Conservation (phyloP, 2,797 vertebrate genomes). For the Hemibagrus guttatus region DNA sequence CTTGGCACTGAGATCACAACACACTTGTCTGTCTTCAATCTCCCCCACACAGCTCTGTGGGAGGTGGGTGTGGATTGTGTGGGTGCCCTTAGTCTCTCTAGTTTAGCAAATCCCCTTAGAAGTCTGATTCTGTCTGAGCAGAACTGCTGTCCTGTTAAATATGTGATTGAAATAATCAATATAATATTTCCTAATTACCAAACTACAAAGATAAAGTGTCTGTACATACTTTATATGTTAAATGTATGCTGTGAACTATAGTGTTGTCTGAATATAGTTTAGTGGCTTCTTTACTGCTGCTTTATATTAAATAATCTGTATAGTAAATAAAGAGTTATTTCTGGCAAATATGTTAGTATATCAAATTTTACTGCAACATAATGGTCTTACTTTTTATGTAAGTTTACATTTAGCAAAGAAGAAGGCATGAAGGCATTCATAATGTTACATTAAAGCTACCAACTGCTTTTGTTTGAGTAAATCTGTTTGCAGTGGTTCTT, state of each 20-base stretch:
- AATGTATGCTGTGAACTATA: background rate
- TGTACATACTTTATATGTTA: background rate
- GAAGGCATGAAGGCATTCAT: background rate
- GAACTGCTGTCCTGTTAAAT: background rate
- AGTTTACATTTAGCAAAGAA: background rate
- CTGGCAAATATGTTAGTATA: background rate
- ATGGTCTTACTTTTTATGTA: background rate
- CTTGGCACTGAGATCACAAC: slow-evolving; percentile 65
- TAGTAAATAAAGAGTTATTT: background rate
- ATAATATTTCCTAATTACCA: background rate
- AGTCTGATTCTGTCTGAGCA: slow-evolving; percentile 33
- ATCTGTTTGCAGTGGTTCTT: background rate
- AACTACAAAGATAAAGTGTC: background rate
- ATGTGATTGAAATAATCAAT: background rate
- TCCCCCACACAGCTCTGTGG: slow-evolving; percentile 51
- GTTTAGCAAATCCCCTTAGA: slow-evolving; percentile 39
- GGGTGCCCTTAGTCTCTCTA: slow-evolving; percentile 61
- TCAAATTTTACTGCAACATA: background rate
- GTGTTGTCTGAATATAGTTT: background rate
- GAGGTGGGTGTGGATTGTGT: slow-evolving; percentile 44
- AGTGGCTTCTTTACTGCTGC: background rate
- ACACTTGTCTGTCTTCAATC: slow-evolving; percentile 67
- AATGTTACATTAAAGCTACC: background rate
- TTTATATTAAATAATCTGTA: background rate
- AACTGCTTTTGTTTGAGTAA: background rate